Conservation (phyloP, 2,113 vertebrate species). For the Nettapus auritus region DNA sequence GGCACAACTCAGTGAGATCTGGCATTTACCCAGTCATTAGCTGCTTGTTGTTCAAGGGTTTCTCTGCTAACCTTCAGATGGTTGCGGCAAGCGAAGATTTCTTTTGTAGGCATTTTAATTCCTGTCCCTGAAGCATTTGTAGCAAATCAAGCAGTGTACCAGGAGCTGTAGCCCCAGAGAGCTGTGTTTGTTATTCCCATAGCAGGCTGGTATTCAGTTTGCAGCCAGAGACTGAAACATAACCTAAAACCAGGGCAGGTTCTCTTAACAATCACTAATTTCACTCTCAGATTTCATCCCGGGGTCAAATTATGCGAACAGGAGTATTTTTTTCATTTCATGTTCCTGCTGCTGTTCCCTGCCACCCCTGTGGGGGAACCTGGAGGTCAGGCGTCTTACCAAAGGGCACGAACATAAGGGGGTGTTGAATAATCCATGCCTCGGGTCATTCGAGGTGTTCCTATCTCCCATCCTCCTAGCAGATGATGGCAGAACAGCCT, state of each 20-base stretch:
- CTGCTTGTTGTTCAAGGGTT: background rate
- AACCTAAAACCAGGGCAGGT: background rate
- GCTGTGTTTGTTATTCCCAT: background rate
- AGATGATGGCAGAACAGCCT: background rate
- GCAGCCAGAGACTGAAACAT: background rate
- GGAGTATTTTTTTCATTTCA: background rate
- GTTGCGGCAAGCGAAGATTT: background rate
- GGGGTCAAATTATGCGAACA: background rate
- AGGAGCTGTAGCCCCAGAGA: background rate
- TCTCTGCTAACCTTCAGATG: conserved; percentile 3
- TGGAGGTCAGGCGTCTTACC: background rate
- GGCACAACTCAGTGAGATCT: conserved; percentile 1
- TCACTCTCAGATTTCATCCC: background rate
- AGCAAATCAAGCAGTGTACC: background rate
- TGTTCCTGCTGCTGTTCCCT: background rate
- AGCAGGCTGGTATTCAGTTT: background rate
- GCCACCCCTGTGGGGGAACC: background rate
- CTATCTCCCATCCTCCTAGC: background rate
- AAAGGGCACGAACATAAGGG: background rate
- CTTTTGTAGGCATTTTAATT: background rate
- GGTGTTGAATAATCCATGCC: background rate
- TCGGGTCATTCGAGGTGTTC: background rate
- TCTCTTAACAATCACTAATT: background rate
- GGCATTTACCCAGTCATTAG: background rate
- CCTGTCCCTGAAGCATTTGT: background rate